These are phyloP conservation scores for Pheosia gnoma DNA, from an alignment of 2,888 invertebrate species.

Conservation along the genomic window DNA sequence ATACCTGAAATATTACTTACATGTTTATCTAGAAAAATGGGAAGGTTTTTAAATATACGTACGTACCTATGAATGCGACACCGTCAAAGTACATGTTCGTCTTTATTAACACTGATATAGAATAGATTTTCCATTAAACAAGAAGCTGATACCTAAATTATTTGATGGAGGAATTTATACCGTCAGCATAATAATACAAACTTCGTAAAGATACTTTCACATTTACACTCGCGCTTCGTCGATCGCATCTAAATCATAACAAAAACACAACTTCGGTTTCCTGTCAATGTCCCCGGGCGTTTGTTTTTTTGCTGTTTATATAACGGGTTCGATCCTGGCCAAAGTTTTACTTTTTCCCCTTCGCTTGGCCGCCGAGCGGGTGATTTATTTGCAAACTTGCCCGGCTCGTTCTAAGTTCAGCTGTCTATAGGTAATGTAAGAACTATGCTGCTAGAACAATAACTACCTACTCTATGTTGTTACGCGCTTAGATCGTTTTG, in stretches of 20 bases:
- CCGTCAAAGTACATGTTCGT: too few species aligned
- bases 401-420: constrained; percentile 27
- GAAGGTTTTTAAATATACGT: too few species aligned
- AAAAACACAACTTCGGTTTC: constrained; percentile 21
- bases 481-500: too few species aligned
- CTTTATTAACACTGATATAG: too few species aligned
- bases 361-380: constrained; percentile 38
- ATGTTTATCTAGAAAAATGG: too few species aligned
- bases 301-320: constrained; percentile 39
- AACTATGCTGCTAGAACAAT: constrained; percentile 3
- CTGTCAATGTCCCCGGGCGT: constrained; percentile 26
- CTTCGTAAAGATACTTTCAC: background rate
- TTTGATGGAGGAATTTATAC: too few species aligned
- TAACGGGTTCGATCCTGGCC: constrained; percentile 32
- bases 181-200: background rate
- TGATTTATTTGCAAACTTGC: constrained; percentile 48
- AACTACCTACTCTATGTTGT: background rate
- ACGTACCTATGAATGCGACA: too few species aligned
- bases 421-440: constrained; percentile 14
- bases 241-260: constrained; percentile 12
- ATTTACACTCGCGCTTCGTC: background rate
- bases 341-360: constrained; percentile 45
- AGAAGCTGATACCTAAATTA: too few species aligned
- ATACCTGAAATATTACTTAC: too few species aligned
- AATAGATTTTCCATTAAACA: too few species aligned